Evolutionary conservation across 2,113 vertebrate genomes (phyloP).

Genomic region (Larimichthys crocea): DNA sequence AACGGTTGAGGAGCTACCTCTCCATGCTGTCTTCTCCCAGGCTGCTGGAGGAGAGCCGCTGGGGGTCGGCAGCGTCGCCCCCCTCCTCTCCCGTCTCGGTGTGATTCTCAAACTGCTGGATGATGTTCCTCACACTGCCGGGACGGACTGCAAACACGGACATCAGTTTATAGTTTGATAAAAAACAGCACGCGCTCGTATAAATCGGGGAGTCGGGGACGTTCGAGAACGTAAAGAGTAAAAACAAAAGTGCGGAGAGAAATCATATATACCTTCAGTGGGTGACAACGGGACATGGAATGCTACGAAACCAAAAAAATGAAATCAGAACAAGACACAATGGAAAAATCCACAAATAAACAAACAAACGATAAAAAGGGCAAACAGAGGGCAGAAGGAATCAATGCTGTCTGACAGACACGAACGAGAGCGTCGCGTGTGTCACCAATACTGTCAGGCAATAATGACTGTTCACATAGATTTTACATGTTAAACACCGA

Average conservation of each 20-base stretch:
- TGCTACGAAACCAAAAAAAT: slow-evolving; percentile 71
- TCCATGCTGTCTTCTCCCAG: slow-evolving; percentile 91
- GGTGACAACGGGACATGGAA: slow-evolving; percentile 86
- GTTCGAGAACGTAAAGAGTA: background rate
- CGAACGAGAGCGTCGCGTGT: background rate
- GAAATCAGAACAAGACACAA: slow-evolving; percentile 48
- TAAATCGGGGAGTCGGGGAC: background rate
- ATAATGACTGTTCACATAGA: background rate
- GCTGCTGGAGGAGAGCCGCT: slow-evolving; percentile 89
- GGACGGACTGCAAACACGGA: slow-evolving; percentile 84
- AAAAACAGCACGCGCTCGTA: accelerated
- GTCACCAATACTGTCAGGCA: background rate
- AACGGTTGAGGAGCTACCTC: slow-evolving; percentile 39
- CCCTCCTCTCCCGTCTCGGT: slow-evolving; percentile 78
- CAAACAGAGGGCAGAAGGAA: slow-evolving; percentile 25
- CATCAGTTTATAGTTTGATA: accelerated
- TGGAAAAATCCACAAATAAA: slow-evolving; percentile 27
- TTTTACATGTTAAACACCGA: background rate
- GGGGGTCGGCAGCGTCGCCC: slow-evolving; percentile 77
- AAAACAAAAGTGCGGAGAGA: background rate
- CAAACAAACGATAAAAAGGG: background rate
- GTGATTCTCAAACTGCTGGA: slow-evolving; percentile 96
- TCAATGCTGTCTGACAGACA: slow-evolving; percentile 10
- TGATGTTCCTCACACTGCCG: slow-evolving; percentile 93
- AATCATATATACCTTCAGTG: slow-evolving; percentile 77